Conservation (phyloP, 2,888 invertebrate species). For the Ferdinandea cuprea region DNA sequence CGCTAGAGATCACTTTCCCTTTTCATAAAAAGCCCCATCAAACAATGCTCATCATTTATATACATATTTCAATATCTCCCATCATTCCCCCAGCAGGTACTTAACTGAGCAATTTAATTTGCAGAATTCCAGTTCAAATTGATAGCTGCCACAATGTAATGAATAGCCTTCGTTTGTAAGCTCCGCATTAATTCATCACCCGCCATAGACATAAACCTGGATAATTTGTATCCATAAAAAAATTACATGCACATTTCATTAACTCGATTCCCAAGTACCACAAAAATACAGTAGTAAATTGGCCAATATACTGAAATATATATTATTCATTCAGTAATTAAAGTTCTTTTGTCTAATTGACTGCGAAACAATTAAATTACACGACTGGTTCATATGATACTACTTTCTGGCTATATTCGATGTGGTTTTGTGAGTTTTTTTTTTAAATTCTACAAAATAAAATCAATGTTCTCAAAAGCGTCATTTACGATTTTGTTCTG, state of each 20-base stretch:
- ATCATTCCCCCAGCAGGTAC: too few species aligned
- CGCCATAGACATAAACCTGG: not conserved
- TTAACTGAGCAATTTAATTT: not conserved
- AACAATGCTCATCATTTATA: not conserved
- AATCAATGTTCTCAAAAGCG: too few species aligned
- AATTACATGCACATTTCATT: constrained; percentile 7
- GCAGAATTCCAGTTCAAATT: constrained; percentile 36
- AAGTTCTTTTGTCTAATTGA: constrained; percentile 34
- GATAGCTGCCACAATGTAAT: constrained; percentile 24
- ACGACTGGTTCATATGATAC: not conserved
- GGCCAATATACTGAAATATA: too few species aligned
- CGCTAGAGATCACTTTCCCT: not conserved
- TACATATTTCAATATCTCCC: constrained; percentile 13
- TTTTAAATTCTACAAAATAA: too few species aligned
- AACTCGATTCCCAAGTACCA: constrained; percentile 7
- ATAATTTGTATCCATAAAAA: constrained; percentile 38
- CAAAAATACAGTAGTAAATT: not conserved
- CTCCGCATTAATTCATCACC: not conserved
- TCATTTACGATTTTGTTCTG: too few species aligned
- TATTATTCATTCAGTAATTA: constrained; percentile 44
- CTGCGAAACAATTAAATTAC: constrained; percentile 1
- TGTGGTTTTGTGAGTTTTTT: too few species aligned
- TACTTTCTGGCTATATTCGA: constrained; percentile 3
- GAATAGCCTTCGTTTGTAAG: constrained; percentile 28
- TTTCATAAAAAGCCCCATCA: not conserved